Evolutionary conservation across 2,888 invertebrate genomes (phyloP), one percentile per base, ranked within the genome.

Genomic region (Sinelater perroti): DNA sequence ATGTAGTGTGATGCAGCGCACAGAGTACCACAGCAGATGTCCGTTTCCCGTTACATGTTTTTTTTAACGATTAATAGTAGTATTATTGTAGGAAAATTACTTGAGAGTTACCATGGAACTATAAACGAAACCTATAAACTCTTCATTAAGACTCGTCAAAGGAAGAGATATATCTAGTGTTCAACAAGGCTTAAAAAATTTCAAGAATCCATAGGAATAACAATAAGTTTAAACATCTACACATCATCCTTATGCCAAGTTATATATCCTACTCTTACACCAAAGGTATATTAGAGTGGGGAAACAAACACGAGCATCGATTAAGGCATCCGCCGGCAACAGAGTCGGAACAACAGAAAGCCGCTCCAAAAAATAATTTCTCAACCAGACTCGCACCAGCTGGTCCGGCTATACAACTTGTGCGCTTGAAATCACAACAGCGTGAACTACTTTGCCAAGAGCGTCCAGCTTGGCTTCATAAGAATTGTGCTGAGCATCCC

Each of bases 121-220:
- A 26, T 30, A 56, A 49, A 46, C 28, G 36, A 44, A 56, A 56
- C 20, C 33, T 56, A 26, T 38, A 47, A 20, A 20, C 20, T 38
- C 20, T 21, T 36, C 31, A n/a, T 50, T 21, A 52, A 31, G 40
- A 11, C 14, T 40, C 24, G 24, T 42, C 21, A 35, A 47, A 51
- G 38, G 51, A 40, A 52, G 40, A 40, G 30, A 42, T 52, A 26
- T 50, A 50, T 50, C 20, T 52, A 14, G 31, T 42, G 42, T 21
- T 52, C 44, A 52, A 52, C 52, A 52, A 44, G 52, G 52, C 44
- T 51, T 40, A 52, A 30, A 52, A 52, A 28, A 28, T 51, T 49
- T 56, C 44, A 42, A 56, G 56, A 56, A 55, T 55, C 47, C 40
- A 31, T 26, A 55, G 38, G 40, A 40, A 56, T 56, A 56, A 56